Conservation (phyloP, 2,888 invertebrate genomes). For the Baccha elongata region DNA sequence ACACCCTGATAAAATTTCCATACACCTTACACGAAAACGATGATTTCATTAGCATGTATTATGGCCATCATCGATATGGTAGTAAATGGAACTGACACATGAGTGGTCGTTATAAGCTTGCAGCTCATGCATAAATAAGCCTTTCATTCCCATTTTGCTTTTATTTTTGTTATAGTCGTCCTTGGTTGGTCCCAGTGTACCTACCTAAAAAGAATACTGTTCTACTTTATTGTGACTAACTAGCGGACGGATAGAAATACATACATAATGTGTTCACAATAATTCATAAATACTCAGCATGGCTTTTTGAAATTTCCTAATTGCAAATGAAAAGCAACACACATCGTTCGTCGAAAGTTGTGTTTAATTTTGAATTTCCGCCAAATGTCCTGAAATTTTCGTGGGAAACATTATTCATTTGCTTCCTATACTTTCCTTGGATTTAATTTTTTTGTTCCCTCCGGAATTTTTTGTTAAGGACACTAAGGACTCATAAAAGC, state of each 20-base stretch:
- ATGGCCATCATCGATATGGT: constrained; percentile 41
- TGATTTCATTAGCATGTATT: constrained; percentile 58
- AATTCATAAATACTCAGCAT: neutral
- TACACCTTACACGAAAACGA: constrained; percentile 29
- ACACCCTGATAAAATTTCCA: constrained; percentile 33
- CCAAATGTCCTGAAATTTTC: neutral
- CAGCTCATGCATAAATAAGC: constrained; percentile 43
- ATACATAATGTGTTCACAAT: neutral
- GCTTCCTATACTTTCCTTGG: neutral
- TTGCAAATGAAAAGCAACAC: constrained; percentile 13
- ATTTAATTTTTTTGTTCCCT: neutral
- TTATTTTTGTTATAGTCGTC: neutral
- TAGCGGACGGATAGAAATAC: neutral
- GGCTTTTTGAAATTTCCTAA: neutral
- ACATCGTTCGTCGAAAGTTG: neutral
- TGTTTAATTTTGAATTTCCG: neutral
- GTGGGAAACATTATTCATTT: constrained; percentile 12
- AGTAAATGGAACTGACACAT: constrained; percentile 45
- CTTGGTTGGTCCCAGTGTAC: neutral
- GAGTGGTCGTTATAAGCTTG: constrained; percentile 35
- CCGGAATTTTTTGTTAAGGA: neutral
- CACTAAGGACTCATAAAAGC: constrained; percentile 2
- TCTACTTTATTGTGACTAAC: neutral
- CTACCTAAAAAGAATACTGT: neutral
- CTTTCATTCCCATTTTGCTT: neutral